Conservation (phyloP, 2,888 invertebrate species). For the Neoscelio sp. region DNA sequence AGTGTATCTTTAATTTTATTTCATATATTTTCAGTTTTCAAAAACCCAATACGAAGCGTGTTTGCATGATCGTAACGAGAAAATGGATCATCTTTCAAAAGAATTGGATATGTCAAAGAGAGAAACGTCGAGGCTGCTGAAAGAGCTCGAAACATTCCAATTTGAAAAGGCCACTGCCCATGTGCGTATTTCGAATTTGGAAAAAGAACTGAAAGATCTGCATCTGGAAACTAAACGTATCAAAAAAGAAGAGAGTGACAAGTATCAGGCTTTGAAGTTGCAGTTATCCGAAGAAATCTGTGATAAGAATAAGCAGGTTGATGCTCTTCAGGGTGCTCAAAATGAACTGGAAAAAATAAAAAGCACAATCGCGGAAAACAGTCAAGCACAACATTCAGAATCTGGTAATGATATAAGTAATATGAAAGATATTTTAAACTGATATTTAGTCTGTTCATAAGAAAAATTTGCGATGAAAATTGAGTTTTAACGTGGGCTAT, state of each 20-base stretch:
- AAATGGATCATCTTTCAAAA: constrained; percentile 68
- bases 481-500: too few species aligned
- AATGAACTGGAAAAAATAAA: constrained; percentile 78
- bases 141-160: constrained; percentile 74
- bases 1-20: constrained; percentile 1
- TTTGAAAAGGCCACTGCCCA: constrained; percentile 74
- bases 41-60: constrained; percentile 70
- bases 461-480: too few species aligned
- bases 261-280: constrained; percentile 69
- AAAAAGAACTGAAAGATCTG: constrained; percentile 72
- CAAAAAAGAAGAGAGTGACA: constrained; percentile 70
- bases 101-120: constrained; percentile 71
- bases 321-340: constrained; percentile 74
- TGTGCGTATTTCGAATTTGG: constrained; percentile 73
- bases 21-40: constrained; percentile 68
- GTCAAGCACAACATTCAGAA: background rate
- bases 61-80: constrained; percentile 68
- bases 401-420: constrained; percentile 3
- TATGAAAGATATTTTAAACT: too few species aligned
- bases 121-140: constrained; percentile 73
- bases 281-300: constrained; percentile 74
- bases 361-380: constrained; percentile 33
- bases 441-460: too few species aligned
- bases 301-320: constrained; percentile 73
- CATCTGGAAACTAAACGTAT: constrained; percentile 70